Base-by-base conservation (phyloP, 2,888 invertebrate species). In the Sipha maydis region DNA sequence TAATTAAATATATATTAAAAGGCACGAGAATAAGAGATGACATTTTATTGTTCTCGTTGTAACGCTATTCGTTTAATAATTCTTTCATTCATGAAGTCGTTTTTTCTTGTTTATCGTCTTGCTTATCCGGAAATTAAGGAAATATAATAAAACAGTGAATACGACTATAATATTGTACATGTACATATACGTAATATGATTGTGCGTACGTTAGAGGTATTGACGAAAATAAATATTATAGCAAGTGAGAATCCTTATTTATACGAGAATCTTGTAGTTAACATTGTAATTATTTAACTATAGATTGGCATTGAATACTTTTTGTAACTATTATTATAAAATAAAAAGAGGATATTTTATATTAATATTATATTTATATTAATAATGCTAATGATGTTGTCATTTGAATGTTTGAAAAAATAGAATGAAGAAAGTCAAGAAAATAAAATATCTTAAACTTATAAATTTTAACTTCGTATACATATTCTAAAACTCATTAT, bases 141-240 rank as follows among this genome's bases (percentile, higher is more conserved):
- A 77, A 85, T 76, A 54, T 75, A 83, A 79, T 79, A 67, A 79
- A 73, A 34, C 56, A 67, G 25, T 19, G 38, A n/a, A n/a, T 61
- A n/a, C 61, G 25, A 25, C 21, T 25, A 3, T 5, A 9, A 41
- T 11, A 41, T 41, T 41, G 11, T 41, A 41, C 3, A 41, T 48
- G 11, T 31, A 75, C n/a, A n/a, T 48, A 41, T 41, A n/a, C 48
- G n/a, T 34, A 80, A 34, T 56, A 25, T 61, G 48, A 28, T 76
- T 76, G 25, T 25, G 5, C 28, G 31, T 41, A 76, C 25, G n/a
- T 3, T 4, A n/a, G 14, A 48, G 7, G 5, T 25, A 9, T n/a
- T 25, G n/a, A 19, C n/a, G n/a, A 82, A 67, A 69, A 4, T 8
- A 67, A 28, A 67, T 41, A 2, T 48, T 38, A 11, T 41, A 14